Evolutionary conservation across 2,888 invertebrate genomes (phyloP).

Genomic region (Fragum whitleyi): DNA sequence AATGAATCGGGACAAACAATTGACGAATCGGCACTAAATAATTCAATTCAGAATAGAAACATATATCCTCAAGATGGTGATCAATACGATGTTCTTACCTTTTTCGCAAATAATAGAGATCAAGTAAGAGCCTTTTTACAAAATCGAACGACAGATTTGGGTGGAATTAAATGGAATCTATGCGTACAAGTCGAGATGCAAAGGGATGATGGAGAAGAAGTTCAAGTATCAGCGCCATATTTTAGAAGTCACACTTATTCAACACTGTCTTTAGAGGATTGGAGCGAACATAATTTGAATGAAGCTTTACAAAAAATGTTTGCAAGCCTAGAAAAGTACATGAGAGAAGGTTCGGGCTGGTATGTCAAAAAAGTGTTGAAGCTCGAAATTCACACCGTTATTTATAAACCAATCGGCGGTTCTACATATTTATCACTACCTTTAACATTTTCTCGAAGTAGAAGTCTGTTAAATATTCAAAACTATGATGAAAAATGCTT

Average conservation of each 20-base stretch:
- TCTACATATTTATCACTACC: conserved; percentile 43
- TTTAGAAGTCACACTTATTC: conserved; percentile 52
- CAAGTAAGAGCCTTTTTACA: conserved; percentile 26
- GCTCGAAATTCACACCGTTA: conserved; percentile 43
- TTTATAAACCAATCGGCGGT: conserved; percentile 39
- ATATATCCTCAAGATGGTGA: not conserved
- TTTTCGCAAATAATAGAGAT: conserved; percentile 34
- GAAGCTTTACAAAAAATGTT: conserved; percentile 39
- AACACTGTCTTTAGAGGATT: conserved; percentile 8
- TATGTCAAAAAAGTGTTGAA: conserved; percentile 39
- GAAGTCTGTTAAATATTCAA: conserved; percentile 34
- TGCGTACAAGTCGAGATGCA: conserved; percentile 48
- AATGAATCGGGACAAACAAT: not conserved
- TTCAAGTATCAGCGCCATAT: conserved; percentile 17
- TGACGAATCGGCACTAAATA: conserved; percentile 32
- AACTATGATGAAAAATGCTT: conserved; percentile 51
- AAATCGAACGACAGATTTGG: not conserved
- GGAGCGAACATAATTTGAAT: conserved; percentile 32
- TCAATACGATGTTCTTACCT: conserved; percentile 30
- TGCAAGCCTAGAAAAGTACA: conserved; percentile 46
- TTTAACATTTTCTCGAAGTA: not conserved
- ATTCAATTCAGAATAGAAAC: conserved; percentile 14
- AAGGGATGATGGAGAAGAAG: conserved; percentile 30
- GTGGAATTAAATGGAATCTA: conserved; percentile 47
- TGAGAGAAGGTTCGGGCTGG: conserved; percentile 49